Conservation (phyloP, 2,888 invertebrate genomes). For the Dryobotodes eremita region DNA sequence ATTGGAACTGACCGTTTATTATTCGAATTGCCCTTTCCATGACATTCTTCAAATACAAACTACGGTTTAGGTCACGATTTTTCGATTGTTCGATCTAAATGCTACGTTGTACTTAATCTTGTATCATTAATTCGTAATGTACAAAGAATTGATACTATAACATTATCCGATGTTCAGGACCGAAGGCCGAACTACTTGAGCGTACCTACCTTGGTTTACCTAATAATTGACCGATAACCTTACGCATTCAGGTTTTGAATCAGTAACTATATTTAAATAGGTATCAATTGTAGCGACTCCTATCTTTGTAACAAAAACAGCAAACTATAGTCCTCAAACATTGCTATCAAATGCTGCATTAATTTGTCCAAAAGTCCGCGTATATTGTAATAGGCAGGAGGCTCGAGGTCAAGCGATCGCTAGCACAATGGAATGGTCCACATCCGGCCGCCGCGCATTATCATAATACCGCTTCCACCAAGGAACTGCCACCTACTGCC, state of each 20-base stretch:
- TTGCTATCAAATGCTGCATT: slow-evolving; percentile 65
- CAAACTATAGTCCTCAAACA: slow-evolving; percentile 22
- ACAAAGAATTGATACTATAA: slow-evolving; percentile 58
- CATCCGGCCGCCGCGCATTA: slow-evolving; percentile 88
- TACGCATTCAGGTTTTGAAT: slow-evolving; percentile 10
- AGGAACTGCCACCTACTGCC: slow-evolving; percentile 79
- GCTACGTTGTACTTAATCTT: slow-evolving; percentile 66
- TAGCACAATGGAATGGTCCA: slow-evolving; percentile 88
- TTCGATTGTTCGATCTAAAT: slow-evolving; percentile 74
- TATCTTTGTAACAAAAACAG: slow-evolving; percentile 15
- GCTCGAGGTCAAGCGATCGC: slow-evolving; percentile 87
- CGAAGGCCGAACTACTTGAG: slow-evolving; percentile 32
- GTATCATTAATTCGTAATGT: slow-evolving; percentile 62
- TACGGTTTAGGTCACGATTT: slow-evolving; percentile 78
- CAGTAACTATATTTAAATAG: slow-evolving; percentile 12
- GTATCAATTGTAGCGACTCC: not conserved
- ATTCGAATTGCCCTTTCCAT: slow-evolving; percentile 81
- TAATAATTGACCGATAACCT: slow-evolving; percentile 37
- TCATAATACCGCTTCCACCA: slow-evolving; percentile 88
- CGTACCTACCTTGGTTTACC: slow-evolving; percentile 32
- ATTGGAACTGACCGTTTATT: slow-evolving; percentile 75
- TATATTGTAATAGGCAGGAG: slow-evolving; percentile 75
- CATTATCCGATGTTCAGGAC: slow-evolving; percentile 56
- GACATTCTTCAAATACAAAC: slow-evolving; percentile 80
- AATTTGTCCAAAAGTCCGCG: slow-evolving; percentile 78